phyloP scores from a whole-genome alignment of 1,140 invertebrate species.

The Scaptodrosophila lebanonensis region DNA sequence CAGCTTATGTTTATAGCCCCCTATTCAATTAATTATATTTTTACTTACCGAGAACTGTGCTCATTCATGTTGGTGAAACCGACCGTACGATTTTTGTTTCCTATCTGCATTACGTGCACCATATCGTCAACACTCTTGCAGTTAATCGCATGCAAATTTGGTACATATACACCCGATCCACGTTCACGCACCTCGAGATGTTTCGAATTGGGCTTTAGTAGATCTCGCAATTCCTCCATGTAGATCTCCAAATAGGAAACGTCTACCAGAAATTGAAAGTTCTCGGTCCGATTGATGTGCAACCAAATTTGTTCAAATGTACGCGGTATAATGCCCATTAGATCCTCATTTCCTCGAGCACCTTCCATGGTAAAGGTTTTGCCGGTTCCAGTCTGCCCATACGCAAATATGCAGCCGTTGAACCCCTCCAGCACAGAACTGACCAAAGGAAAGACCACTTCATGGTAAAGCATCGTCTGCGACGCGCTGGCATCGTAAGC shows the following conservation, averaged over 20 bases:
- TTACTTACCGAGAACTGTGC: constrained; percentile 86
- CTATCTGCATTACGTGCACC: constrained; percentile 91
- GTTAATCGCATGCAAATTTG: constrained; percentile 92
- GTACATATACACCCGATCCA: constrained; percentile 93
- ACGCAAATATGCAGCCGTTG: constrained; percentile 98
- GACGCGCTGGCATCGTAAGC: constrained; percentile 92
- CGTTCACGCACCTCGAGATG: constrained; percentile 85
- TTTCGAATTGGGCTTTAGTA: constrained; percentile 90
- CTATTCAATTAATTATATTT: background rate
- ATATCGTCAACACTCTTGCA: constrained; percentile 95
- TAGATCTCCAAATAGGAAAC: constrained; percentile 97
- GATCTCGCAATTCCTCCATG: constrained; percentile 94
- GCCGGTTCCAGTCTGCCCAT: constrained; percentile 96
- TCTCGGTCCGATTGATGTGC: constrained; percentile 89
- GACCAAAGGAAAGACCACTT: constrained; percentile 93
- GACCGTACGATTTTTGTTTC: constrained; percentile 92
- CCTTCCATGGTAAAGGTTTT: constrained; percentile 98
- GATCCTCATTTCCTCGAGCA: constrained; percentile 79
- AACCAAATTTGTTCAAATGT: constrained; percentile 98
- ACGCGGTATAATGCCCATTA: constrained; percentile 93
- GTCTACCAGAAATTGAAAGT: constrained; percentile 93
- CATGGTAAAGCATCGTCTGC: constrained; percentile 96
- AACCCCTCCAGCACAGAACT: constrained; percentile 96
- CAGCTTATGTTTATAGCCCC: background rate
- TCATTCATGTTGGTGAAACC: constrained; percentile 99